A percentile compares a stretch with the other conserved stretches of the same genome.
Evolutionary conservation across 37 sponge, comb jelly and placozoan genomes (phyloP).

Genomic region (Ephydatia muelleri): DNA sequence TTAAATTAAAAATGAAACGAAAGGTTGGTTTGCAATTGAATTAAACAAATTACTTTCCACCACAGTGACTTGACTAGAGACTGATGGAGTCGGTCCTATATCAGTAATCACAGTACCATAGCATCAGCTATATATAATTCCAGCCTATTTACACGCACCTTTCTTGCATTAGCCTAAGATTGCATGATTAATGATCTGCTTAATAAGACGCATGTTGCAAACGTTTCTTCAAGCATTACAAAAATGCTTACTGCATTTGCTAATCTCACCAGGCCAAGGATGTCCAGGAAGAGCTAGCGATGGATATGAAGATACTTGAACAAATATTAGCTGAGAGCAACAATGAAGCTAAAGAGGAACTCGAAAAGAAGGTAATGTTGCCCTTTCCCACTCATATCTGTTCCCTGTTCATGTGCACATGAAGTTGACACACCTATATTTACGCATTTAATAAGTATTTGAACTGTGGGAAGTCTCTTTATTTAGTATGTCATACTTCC

Average conservation of each 20-base stretch:
- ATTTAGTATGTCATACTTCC: neutral
- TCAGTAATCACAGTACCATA: neutral
- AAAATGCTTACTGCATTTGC: too few species aligned
- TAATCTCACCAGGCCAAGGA: conserved; percentile 67
- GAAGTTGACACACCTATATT: neutral
- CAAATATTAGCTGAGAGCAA: conserved; percentile 73
- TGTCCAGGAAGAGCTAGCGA: conserved; percentile 90
- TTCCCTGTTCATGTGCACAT: neutral
- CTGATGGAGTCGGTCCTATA: too few species aligned
- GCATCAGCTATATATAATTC: neutral
- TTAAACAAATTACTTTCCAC: too few species aligned
- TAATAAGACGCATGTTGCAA: too few species aligned
- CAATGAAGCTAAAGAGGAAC: conserved; percentile 77
- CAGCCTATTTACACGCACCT: too few species aligned
- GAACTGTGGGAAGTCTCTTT: conserved; percentile 1
- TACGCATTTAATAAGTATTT: neutral
- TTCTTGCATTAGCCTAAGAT: too few species aligned
- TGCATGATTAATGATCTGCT: neutral
- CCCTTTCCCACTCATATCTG: neutral
- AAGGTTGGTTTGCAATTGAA: conserved; percentile 20
- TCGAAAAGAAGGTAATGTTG: conserved; percentile 68
- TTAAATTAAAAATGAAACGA: conserved; percentile 89
- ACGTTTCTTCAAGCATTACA: too few species aligned
- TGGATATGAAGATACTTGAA: conserved; percentile 97
- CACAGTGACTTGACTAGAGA: too few species aligned